Conservation (phyloP, 2,888 invertebrate genomes). For the Malacosoma neustria region DNA sequence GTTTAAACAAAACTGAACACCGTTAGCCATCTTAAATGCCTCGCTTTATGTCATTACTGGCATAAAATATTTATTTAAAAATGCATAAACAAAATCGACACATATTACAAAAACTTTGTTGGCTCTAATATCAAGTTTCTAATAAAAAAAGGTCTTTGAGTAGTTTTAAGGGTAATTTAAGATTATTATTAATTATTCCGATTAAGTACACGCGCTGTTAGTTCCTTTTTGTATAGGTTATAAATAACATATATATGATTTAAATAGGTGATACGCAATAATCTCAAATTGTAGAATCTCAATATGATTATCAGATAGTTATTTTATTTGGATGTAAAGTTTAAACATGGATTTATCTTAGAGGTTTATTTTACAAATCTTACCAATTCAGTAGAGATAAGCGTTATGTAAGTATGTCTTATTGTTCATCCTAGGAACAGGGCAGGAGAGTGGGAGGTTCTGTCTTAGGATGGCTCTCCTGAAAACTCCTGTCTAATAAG, state of each 20-base stretch:
- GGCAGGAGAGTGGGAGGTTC: too few species aligned
- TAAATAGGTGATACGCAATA: slow-evolving; percentile 28
- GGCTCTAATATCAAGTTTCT: too few species aligned
- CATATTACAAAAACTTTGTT: background rate
- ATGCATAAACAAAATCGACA: background rate
- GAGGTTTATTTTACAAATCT: too few species aligned
- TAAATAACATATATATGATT: slow-evolving; percentile 28
- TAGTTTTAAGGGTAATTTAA: slow-evolving; percentile 39
- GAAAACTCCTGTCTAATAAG: too few species aligned
- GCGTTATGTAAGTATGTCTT: too few species aligned
- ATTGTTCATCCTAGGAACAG: too few species aligned
- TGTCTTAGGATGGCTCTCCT: too few species aligned
- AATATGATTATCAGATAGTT: background rate
- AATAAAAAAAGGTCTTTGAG: slow-evolving; percentile 21
- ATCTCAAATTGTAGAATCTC: slow-evolving; percentile 23
- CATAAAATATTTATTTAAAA: background rate
- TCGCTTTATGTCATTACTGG: background rate
- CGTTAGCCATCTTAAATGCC: background rate
- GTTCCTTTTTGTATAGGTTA: slow-evolving; percentile 63
- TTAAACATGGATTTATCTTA: background rate
- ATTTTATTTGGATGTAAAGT: background rate
- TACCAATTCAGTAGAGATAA: too few species aligned
- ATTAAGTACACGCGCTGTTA: slow-evolving; percentile 56
- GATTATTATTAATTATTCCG: slow-evolving; percentile 37
- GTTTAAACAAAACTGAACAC: background rate